These are phyloP conservation scores for Rotaria macrura DNA, from an alignment of 2,888 invertebrate genomes.

Conservation along the genomic window DNA sequence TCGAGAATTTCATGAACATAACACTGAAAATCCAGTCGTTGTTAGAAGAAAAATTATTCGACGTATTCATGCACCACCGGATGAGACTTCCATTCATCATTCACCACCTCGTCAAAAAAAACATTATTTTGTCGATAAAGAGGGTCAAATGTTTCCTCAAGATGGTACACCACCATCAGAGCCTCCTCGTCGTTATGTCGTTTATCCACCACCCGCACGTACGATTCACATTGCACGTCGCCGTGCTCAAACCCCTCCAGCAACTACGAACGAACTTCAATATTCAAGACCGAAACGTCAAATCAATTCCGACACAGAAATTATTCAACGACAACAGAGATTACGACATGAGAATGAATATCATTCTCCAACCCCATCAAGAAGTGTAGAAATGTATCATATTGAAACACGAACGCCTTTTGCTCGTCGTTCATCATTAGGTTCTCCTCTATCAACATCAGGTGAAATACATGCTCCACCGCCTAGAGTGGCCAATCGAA, in stretches of 20 bases:
- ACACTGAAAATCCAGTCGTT: background rate
- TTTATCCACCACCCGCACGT: background rate
- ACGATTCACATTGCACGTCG: background rate
- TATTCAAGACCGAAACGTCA: background rate
- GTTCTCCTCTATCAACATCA: background rate
- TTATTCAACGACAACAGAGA: background rate
- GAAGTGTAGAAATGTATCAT: background rate
- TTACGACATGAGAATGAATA: background rate
- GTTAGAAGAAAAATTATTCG: background rate
- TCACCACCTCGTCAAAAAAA: background rate
- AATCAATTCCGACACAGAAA: background rate
- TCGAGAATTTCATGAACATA: background rate
- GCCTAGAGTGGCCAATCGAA: background rate
- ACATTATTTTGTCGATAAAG: background rate
- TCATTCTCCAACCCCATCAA: background rate
- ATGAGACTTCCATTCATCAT: background rate
- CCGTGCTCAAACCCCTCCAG: background rate
- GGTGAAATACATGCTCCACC: no score
- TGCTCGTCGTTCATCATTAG: background rate
- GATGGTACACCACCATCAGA: background rate
- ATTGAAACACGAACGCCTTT: background rate
- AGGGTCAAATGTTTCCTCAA: background rate
- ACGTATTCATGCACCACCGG: background rate
- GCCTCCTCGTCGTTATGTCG: no score
- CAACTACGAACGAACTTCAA: background rate